phyloP scores from a whole-genome alignment of 2,113 vertebrate genomes.

The Lonchura striata region DNA sequence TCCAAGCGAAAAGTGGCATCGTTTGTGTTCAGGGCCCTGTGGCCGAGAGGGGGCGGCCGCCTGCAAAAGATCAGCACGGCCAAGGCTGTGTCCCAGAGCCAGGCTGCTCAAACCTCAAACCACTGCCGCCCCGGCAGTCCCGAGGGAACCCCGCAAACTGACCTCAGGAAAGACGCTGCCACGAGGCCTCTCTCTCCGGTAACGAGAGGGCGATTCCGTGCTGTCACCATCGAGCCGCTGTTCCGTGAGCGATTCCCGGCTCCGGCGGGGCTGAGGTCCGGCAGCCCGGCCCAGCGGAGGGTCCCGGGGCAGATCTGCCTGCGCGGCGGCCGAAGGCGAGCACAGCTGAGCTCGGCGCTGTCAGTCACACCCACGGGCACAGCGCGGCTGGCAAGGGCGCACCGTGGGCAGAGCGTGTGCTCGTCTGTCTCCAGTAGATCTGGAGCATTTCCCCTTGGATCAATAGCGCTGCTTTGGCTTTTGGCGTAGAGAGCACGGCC shows the following conservation, averaged over 20 bases:
- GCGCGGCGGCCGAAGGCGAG: not conserved
- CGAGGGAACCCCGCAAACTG: too few species aligned
- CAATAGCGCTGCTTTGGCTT: not conserved
- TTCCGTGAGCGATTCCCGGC: not conserved
- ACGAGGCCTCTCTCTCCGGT: not conserved
- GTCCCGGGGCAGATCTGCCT: not conserved
- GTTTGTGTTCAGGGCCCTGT: too few species aligned
- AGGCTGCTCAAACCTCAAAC: too few species aligned
- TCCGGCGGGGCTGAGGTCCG: not conserved
- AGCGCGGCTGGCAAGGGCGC: not conserved
- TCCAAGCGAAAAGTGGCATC: too few species aligned
- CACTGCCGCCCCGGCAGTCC: too few species aligned
- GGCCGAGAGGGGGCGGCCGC: too few species aligned
- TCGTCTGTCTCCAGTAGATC: not conserved
- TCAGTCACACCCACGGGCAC: not conserved
- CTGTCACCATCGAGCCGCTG: not conserved
- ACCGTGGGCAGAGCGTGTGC: not conserved
- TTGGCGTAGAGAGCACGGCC: not conserved
- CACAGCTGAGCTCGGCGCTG: not conserved
- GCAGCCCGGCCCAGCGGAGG: not conserved
- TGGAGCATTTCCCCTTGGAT: not conserved
- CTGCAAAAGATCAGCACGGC: too few species aligned
- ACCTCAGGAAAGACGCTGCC: not conserved
- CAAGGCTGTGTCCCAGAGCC: too few species aligned
- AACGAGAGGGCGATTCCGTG: not conserved